phyloP scores from a whole-genome alignment of 2,888 invertebrate genomes.

The Crepidodera aurea region DNA sequence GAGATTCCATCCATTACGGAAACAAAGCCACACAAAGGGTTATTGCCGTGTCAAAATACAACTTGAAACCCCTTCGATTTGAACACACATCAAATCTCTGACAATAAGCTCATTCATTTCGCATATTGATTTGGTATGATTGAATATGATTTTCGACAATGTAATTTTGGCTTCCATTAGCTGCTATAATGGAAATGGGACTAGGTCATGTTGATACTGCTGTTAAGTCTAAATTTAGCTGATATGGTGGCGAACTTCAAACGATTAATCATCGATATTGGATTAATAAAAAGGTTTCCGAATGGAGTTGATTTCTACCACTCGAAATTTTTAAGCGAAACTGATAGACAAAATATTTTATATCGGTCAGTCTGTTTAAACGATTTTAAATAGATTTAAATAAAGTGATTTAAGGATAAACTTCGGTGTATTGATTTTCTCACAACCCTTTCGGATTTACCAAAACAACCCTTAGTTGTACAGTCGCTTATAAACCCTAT shows the following conservation, averaged over 20 bases:
- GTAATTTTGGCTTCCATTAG: constrained; percentile 28
- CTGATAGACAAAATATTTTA: no score
- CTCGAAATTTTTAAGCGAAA: no score
- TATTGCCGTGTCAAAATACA: constrained; percentile 27
- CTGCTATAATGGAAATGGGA: constrained; percentile 20
- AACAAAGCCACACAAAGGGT: constrained; percentile 19
- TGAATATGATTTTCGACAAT: constrained; percentile 31
- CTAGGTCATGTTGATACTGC: constrained; percentile 23
- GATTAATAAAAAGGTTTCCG: no score
- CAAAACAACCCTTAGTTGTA: constrained; percentile 41
- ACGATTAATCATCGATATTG: not conserved
- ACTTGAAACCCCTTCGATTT: constrained; percentile 13
- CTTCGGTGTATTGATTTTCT: constrained; percentile 3
- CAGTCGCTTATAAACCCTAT: constrained; percentile 44
- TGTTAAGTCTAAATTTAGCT: constrained; percentile 4
- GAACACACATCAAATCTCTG: constrained; percentile 24
- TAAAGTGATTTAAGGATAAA: no score
- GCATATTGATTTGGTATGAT: constrained; percentile 27
- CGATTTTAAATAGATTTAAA: no score
- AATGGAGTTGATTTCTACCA: no score
- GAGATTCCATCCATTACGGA: not conserved
- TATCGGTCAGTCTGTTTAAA: no score
- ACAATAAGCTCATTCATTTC: constrained; percentile 26
- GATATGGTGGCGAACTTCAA: constrained; percentile 1
- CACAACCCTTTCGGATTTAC: constrained; percentile 37